Percentiles rank a stretch among this genome's conserved stretches.
phyloP scores from a whole-genome alignment of 2,797 vertebrate species.

The Onychomys leucogaster region DNA sequence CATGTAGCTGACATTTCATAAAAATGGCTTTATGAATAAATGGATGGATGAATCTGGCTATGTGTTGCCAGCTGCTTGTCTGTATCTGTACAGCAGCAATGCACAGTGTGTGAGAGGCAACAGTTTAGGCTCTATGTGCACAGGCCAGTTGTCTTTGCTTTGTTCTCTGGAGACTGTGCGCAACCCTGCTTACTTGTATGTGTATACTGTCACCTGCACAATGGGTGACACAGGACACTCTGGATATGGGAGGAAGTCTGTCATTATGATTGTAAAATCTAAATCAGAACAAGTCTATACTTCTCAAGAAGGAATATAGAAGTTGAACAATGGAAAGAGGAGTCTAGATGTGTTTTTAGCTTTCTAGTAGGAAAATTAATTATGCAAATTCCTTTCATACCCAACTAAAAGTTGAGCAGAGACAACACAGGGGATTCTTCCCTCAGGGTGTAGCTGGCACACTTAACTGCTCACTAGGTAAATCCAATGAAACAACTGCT shows the following conservation, averaged over 20 bases:
- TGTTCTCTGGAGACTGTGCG: not conserved
- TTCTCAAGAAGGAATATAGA: conserved; percentile 13
- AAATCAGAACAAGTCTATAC: not conserved
- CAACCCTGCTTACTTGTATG: not conserved
- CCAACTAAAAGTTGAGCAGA: not conserved
- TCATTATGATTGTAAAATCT: not conserved
- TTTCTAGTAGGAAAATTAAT: not conserved
- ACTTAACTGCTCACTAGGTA: not conserved
- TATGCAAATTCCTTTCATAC: not conserved
- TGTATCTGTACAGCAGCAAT: not conserved
- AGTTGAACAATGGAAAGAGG: not conserved
- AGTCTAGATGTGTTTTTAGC: conserved; percentile 15
- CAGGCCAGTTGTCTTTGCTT: not conserved
- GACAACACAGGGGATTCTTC: not conserved
- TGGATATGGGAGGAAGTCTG: not conserved
- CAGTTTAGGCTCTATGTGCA: not conserved
- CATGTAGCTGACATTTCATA: not conserved
- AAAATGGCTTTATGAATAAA: not conserved
- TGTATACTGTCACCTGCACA: not conserved
- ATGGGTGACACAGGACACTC: not conserved
- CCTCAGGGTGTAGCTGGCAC: too few relatives aligned
- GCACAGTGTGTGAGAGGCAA: not conserved
- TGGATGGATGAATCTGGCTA: not conserved
- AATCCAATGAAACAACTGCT: not conserved
- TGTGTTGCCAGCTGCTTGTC: not conserved